phyloP scores from a whole-genome alignment of 2,797 vertebrate species.

The Craterocephalus amniculus region DNA sequence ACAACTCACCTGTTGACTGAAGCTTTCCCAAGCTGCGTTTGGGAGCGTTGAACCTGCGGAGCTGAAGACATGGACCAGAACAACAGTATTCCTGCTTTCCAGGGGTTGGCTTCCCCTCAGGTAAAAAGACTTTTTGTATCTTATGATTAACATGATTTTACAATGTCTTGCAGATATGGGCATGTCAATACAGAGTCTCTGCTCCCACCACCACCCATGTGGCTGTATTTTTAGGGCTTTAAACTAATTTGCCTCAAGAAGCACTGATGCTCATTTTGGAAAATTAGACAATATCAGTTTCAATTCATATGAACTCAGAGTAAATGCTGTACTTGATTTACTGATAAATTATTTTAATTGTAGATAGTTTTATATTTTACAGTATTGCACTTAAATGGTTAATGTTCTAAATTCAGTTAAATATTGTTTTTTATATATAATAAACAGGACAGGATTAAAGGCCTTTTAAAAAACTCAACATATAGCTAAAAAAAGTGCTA shows the following conservation, averaged over 20 bases:
- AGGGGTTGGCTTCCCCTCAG: constrained; percentile 96
- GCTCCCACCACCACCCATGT: neutral
- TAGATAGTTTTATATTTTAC: too few relatives aligned
- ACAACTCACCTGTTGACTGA: constrained; percentile 2
- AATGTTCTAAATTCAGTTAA: too few relatives aligned
- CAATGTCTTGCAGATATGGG: neutral
- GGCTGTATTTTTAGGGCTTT: neutral
- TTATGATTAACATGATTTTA: neutral
- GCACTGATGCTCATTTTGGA: neutral
- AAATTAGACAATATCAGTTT: too few relatives aligned
- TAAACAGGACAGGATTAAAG: too few relatives aligned
- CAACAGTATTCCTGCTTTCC: constrained; percentile 94
- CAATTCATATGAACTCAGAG: too few relatives aligned
- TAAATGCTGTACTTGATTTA: too few relatives aligned
- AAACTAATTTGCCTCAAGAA: neutral
- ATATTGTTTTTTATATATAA: too few relatives aligned
- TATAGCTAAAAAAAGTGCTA: too few relatives aligned
- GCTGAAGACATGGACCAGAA: constrained; percentile 92
- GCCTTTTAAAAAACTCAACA: too few relatives aligned
- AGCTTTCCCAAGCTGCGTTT: constrained; percentile 6
- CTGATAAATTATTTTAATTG: too few relatives aligned
- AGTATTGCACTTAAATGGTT: too few relatives aligned
- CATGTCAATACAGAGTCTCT: neutral
- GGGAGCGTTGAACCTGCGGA: constrained; percentile 51
- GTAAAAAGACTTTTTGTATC: constrained; percentile 72